phyloP scores from a whole-genome alignment of 2,888 invertebrate genomes.

The Dusona sp. region DNA sequence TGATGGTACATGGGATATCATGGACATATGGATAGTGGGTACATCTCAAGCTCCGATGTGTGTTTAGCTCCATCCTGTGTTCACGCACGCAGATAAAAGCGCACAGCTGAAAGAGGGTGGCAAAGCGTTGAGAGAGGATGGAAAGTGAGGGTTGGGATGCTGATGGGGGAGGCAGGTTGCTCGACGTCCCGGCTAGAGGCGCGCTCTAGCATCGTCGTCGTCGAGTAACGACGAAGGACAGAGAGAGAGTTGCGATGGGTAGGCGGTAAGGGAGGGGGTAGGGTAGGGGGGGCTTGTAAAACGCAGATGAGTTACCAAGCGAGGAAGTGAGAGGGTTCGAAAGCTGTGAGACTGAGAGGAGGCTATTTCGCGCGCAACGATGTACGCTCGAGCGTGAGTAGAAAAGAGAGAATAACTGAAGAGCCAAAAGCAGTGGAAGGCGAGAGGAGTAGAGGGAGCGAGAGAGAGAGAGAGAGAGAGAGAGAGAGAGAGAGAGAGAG shows the following conservation, averaged over 20 bases:
- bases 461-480: conserved; percentile 23
- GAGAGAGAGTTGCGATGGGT: conserved; percentile 9
- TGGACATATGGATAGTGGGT: conserved; percentile 41
- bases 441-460: not conserved
- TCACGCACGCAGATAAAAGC: conserved; percentile 60
- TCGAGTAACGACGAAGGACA: conserved; percentile 52
- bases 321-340: conserved; percentile 63
- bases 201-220: conserved; percentile 54
- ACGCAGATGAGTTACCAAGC: conserved; percentile 60
- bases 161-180: conserved; percentile 65
- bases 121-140: conserved; percentile 61
- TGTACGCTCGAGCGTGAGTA: conserved; percentile 23
- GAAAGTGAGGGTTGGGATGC: conserved; percentile 48
- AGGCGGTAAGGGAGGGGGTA: not conserved
- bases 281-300: conserved; percentile 7
- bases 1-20: conserved; percentile 29
- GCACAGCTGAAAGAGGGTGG: conserved; percentile 67
- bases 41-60: conserved; percentile 47
- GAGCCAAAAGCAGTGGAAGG: not conserved
- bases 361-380: conserved; percentile 60
- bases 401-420: conserved; percentile 27
- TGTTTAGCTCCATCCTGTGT: conserved; percentile 63
- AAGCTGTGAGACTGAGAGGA: conserved; percentile 58
- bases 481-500: conserved; percentile 26
- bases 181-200: conserved; percentile 69